Conservation (phyloP, 2,113 vertebrate genomes). For the Cynocephalus volans region DNA sequence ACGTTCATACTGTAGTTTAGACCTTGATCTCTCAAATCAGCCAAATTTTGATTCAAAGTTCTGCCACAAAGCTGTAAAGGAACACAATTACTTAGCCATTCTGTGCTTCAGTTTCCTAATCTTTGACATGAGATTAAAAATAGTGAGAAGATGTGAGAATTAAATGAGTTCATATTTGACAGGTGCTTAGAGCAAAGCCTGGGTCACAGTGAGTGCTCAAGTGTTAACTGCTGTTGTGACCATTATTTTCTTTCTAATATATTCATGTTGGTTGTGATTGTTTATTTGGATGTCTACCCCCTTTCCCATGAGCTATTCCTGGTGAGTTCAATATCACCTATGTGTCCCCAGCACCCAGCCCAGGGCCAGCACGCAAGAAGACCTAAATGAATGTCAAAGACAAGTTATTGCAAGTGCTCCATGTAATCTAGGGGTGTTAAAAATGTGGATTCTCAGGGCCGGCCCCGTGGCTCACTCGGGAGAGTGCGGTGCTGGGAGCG, state of each 20-base stretch:
- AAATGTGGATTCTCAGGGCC: not conserved
- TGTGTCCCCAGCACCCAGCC: not conserved
- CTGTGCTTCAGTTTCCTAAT: not conserved
- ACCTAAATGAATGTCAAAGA: conserved; percentile 10
- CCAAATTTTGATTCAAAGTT: not conserved
- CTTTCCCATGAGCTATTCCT: conserved; percentile 46
- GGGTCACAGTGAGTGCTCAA: not conserved
- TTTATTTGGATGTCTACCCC: conserved; percentile 46
- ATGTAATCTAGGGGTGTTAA: not conserved
- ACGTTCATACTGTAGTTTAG: not conserved
- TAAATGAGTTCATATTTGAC: not conserved
- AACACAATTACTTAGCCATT: not conserved
- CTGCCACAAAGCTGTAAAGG: not conserved
- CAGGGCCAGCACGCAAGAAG: not conserved
- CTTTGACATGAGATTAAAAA: conserved; percentile 1
- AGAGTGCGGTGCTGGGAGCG: no score
- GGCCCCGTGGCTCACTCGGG: not conserved
- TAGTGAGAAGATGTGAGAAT: not conserved
- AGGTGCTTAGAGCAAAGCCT: not conserved
- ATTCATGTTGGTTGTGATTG: not conserved
- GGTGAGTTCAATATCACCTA: conserved; percentile 47
- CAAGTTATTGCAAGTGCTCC: not conserved
- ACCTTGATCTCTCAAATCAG: not conserved
- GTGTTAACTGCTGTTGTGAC: not conserved
- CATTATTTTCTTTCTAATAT: not conserved